A percentile compares a stretch with the other conserved stretches of the same genome.
Evolutionary conservation across 53 echinoderm and acorn worm genomes (phyloP).

Genomic region (Zoroaster sp.): DNA sequence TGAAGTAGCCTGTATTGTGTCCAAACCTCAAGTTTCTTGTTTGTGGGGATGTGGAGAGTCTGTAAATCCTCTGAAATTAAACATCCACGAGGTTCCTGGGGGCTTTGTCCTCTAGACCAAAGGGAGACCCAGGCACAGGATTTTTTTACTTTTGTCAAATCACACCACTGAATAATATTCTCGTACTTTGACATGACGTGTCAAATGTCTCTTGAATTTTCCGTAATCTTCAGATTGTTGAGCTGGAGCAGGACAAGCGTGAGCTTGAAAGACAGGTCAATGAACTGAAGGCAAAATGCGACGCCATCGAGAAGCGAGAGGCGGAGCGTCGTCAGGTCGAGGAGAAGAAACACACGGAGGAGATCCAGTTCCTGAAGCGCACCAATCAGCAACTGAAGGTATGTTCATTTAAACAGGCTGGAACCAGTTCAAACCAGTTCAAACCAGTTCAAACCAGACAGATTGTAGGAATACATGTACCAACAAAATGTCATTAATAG

Average conservation of each 20-base stretch:
- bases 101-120: too few species aligned
- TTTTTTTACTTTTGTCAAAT: too few species aligned
- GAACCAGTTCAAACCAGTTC: not conserved
- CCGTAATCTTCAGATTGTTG: slow-evolving; percentile 67
- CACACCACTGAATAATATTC: too few species aligned
- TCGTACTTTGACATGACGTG: too few species aligned
- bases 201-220: not conserved
- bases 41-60: too few species aligned
- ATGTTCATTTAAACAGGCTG: not conserved
- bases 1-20: too few species aligned
- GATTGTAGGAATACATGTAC: too few species aligned
- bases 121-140: too few species aligned
- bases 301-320: slow-evolving; percentile 98
- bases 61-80: too few species aligned
- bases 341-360: slow-evolving; percentile 99
- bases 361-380: slow-evolving; percentile 97
- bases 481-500: not conserved
- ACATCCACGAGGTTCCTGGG: too few species aligned
- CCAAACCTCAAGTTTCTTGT: too few species aligned
- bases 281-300: slow-evolving; percentile 97
- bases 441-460: not conserved
- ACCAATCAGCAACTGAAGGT: slow-evolving; percentile 99
- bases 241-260: slow-evolving; percentile 88
- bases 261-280: slow-evolving; percentile 97
- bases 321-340: slow-evolving; percentile 95